Conservation (phyloP, 2,888 invertebrate genomes). For the Cataglyphis livida region DNA sequence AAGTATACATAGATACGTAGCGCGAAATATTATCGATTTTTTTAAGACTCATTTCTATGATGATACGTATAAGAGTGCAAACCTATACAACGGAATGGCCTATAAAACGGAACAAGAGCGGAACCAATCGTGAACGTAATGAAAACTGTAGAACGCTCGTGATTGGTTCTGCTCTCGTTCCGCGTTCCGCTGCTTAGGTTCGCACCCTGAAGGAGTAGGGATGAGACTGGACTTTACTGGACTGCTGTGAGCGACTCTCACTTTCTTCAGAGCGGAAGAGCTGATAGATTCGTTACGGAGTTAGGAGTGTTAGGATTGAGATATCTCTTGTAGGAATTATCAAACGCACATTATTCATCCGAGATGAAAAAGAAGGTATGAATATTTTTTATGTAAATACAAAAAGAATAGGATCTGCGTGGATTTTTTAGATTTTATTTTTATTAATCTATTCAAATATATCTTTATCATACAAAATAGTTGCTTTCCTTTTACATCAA, state of each 20-base stretch:
- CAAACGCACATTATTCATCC: constrained; percentile 24
- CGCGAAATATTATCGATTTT: constrained; percentile 68
- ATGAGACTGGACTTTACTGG: not conserved
- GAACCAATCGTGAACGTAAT: too few relatives aligned
- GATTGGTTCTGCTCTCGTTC: too few relatives aligned
- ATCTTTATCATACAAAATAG: not conserved
- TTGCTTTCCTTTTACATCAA: too few relatives aligned
- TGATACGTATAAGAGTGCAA: too few relatives aligned
- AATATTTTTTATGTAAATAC: not conserved
- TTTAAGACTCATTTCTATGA: constrained; percentile 53
- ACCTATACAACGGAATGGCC: too few relatives aligned
- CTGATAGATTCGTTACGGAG: not conserved
- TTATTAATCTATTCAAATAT: not conserved
- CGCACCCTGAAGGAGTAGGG: too few relatives aligned
- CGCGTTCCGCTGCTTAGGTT: too few relatives aligned
- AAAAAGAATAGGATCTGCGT: not conserved
- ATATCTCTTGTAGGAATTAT: constrained; percentile 9
- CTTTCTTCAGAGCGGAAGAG: constrained; percentile 51
- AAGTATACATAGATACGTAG: constrained; percentile 65
- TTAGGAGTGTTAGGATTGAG: not conserved
- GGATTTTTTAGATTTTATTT: not conserved
- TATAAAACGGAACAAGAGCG: too few relatives aligned
- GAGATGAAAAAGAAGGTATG: constrained; percentile 84
- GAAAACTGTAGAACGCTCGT: too few relatives aligned
- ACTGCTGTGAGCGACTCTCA: constrained; percentile 24